Conservation (phyloP, 2,888 invertebrate genomes). For the Rutpela maculata region DNA sequence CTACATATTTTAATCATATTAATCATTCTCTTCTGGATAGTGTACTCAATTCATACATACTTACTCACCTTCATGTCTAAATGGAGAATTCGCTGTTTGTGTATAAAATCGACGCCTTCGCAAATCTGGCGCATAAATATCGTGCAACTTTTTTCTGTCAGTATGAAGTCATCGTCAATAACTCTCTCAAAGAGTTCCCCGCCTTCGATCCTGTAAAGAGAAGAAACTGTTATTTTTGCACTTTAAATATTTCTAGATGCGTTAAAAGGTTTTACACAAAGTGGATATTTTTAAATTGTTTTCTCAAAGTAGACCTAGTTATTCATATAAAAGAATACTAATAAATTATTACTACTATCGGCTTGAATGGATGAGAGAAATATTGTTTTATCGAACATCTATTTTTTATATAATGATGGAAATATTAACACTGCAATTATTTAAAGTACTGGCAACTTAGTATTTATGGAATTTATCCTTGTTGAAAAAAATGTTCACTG, state of each 20-base stretch:
- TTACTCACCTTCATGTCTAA: constrained; percentile 93
- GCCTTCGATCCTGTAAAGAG: constrained; percentile 90
- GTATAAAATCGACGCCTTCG: constrained; percentile 98
- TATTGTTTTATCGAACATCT: neutral
- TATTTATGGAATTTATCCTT: no score
- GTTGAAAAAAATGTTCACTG: no score
- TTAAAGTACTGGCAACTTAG: no score
- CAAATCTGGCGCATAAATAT: constrained; percentile 99
- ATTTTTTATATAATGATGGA: no score
- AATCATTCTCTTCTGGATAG: no score
- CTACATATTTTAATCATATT: no score
- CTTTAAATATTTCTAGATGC: neutral
- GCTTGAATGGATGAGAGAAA: neutral
- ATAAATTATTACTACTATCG: neutral
- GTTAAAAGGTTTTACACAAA: neutral
- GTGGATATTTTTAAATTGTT: neutral
- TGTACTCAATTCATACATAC: neutral
- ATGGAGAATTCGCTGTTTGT: constrained; percentile 95
- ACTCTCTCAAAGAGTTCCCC: constrained; percentile 99
- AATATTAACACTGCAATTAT: no score
- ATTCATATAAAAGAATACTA: neutral
- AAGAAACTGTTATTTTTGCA: constrained; percentile 1
- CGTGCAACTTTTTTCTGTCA: constrained; percentile 97
- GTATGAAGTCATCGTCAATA: constrained; percentile 97
- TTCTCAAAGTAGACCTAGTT: neutral